Evolutionary conservation across 2,888 invertebrate species (phyloP).

Genomic region (Atrina japonica): DNA sequence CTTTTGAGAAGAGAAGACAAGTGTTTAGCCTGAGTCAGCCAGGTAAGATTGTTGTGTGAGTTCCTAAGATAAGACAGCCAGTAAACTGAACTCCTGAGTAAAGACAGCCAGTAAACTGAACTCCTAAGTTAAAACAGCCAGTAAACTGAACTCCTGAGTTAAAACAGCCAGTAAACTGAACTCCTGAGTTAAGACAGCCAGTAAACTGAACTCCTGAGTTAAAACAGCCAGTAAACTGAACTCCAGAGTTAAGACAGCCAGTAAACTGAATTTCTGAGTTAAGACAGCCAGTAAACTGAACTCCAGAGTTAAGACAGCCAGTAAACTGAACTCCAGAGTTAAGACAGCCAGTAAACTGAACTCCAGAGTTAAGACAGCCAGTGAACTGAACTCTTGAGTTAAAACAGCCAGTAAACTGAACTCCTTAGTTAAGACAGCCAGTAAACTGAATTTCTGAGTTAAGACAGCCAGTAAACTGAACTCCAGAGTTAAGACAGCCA

Average conservation of each 20-base stretch:
- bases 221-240: too few species aligned
- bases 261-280: too few species aligned
- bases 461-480: too few species aligned
- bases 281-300: too few species aligned
- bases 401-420: too few species aligned
- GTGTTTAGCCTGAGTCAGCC: conserved; percentile 83
- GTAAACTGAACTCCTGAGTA: background rate
- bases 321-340: background rate
- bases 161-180: too few species aligned
- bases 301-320: background rate
- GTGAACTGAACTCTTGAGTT: background rate
- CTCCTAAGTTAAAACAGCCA: background rate
- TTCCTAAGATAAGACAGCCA: background rate
- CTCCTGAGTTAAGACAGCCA: background rate
- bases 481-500: background rate
- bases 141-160: background rate
- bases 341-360: too few species aligned
- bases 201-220: background rate
- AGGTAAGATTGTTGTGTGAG: conserved; percentile 53
- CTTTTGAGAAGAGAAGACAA: conserved; percentile 84
- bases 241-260: background rate
- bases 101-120: too few species aligned
- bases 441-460: too few species aligned
- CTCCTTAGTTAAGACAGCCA: background rate
- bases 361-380: background rate